These are phyloP conservation scores for Aurelia sp. DNA, from an alignment of 30 jellyfish, hydroid and myxozoan species.

Conservation along the genomic window DNA sequence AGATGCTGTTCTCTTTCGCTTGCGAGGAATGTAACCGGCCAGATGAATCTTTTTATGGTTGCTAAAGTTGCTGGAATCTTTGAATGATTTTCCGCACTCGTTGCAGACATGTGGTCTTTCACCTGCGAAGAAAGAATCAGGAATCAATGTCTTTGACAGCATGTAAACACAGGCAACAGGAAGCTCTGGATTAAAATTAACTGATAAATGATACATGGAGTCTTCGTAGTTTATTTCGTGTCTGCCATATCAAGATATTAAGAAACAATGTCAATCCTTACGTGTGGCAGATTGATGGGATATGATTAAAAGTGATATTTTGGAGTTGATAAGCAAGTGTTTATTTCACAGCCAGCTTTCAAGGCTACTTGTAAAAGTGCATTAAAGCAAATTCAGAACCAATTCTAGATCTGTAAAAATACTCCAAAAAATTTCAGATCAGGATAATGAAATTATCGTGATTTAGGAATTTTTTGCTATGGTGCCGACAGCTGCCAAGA, in stretches of 20 bases:
- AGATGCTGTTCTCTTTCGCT: constrained; percentile 38
- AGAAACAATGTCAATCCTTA: no score
- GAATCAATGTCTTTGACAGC: no score
- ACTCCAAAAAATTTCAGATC: background rate
- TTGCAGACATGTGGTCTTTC: background rate
- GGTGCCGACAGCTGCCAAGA: background rate
- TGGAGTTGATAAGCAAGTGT: background rate
- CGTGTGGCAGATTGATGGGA: no score
- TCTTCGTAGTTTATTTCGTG: no score
- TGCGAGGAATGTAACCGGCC: constrained; percentile 60
- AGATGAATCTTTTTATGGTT: constrained; percentile 62
- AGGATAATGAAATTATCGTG: background rate
- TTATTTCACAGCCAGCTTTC: background rate
- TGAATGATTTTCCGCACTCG: constrained; percentile 41
- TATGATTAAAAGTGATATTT: background rate
- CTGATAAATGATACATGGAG: no score
- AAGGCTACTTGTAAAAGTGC: background rate
- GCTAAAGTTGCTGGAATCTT: constrained; percentile 71
- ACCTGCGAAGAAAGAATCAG: no score
- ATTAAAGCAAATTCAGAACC: background rate
- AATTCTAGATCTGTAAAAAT: background rate
- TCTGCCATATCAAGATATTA: no score
- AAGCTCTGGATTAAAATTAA: no score
- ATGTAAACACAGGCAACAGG: no score
- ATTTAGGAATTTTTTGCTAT: background rate